Evolutionary conservation across 2,888 invertebrate genomes (phyloP).

Genomic region (Lasioglossum vierecki): DNA sequence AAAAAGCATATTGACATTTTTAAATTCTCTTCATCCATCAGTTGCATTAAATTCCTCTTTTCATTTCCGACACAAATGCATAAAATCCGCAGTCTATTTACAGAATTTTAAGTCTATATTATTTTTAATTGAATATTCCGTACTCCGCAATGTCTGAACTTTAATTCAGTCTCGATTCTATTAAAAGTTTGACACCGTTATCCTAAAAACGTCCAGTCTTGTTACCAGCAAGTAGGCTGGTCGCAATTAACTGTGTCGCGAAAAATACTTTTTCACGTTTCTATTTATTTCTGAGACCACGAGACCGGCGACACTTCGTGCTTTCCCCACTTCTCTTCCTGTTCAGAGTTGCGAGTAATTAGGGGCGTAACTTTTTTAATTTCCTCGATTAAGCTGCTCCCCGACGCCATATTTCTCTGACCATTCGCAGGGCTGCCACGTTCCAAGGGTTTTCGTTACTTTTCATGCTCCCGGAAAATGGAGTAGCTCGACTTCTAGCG

Average conservation of each 20-base stretch:
- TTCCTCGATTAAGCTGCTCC: constrained; percentile 19
- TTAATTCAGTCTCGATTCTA: neutral
- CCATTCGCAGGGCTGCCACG: neutral
- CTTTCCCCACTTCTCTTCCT: neutral
- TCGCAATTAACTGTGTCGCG: neutral
- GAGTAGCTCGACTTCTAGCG: neutral
- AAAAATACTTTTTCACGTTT: neutral
- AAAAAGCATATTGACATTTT: neutral
- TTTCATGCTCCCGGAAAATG: neutral
- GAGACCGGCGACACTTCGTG: neutral
- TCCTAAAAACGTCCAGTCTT: neutral
- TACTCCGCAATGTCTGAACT: neutral
- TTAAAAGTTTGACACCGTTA: neutral
- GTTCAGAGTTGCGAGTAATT: constrained; percentile 25
- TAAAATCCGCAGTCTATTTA: neutral
- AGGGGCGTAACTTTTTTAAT: constrained; percentile 27
- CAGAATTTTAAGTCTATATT: neutral
- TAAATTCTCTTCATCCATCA: neutral
- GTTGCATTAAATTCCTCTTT: neutral
- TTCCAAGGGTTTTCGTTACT: neutral
- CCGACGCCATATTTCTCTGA: neutral
- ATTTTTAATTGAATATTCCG: neutral
- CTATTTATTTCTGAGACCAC: neutral
- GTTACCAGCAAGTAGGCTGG: neutral
- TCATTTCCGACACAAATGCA: neutral